A percentile compares a stretch with the other conserved stretches of the same genome.
These are phyloP conservation scores for Diprion similis DNA, from an alignment of 1,140 invertebrate species.

Conservation along the genomic window DNA sequence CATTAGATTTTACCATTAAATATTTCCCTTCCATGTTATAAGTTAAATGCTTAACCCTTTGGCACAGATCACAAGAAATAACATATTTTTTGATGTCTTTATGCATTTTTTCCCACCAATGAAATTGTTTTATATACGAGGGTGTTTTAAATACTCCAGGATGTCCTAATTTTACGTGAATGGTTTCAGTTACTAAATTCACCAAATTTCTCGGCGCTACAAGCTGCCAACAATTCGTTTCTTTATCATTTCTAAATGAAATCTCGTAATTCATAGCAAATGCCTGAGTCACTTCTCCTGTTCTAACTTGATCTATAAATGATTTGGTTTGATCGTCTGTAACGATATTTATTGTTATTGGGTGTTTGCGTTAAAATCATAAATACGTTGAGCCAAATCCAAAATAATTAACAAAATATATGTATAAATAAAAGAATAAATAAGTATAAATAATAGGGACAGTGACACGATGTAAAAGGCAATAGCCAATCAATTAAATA, in stretches of 20 bases:
- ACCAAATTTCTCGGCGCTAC: not conserved
- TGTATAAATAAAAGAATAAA: no score
- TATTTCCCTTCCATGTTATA: conserved; percentile 24
- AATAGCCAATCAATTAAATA: no score
- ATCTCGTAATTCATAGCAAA: not conserved
- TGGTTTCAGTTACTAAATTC: not conserved
- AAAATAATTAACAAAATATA: no score
- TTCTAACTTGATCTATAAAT: not conserved
- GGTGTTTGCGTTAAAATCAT: no score
- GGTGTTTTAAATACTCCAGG: conserved; percentile 36
- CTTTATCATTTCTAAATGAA: not conserved
- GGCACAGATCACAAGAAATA: conserved; percentile 15
- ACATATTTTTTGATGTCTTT: conserved; percentile 21
- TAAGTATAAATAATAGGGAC: no score
- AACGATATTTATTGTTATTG: no score
- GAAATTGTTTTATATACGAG: conserved; percentile 31
- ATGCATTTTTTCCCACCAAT: conserved; percentile 32
- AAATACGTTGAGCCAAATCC: no score
- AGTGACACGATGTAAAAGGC: no score
- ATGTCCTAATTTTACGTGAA: conserved; percentile 38
- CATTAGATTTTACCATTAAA: conserved; percentile 3
- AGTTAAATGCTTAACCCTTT: conserved; percentile 22
- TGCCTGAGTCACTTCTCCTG: not conserved
- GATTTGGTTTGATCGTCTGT: not conserved
- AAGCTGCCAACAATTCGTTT: not conserved